phyloP scores from a whole-genome alignment of 2,113 vertebrate species.

The Neopipo cinnamomea region DNA sequence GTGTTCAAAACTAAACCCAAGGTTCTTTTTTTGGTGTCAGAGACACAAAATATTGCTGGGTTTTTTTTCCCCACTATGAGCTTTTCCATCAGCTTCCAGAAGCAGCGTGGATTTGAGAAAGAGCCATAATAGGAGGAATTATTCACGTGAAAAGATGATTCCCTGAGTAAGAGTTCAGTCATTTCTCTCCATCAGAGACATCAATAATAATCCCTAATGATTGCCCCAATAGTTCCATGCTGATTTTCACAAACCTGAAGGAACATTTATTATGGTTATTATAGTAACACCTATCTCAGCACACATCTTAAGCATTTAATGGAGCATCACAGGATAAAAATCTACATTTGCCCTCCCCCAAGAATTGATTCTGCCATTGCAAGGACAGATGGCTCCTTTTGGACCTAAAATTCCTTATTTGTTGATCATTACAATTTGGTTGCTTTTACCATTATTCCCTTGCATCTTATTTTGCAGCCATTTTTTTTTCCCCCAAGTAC shows the following conservation, averaged over 20 bases:
- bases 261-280: conserved; percentile 40
- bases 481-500: background rate
- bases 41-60: background rate
- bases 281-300: conserved; percentile 11
- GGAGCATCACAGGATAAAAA: conserved; percentile 25
- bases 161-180: background rate
- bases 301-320: conserved; percentile 36
- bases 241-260: background rate
- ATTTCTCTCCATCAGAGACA: background rate
- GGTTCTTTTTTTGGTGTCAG: background rate
- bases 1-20: background rate
- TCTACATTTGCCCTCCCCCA: conserved; percentile 11
- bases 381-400: background rate
- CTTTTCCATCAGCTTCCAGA: background rate
- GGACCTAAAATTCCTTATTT: background rate
- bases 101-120: background rate
- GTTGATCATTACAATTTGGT: background rate
- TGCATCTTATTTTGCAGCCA: background rate
- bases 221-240: background rate
- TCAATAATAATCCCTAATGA: background rate
- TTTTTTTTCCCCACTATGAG: background rate
- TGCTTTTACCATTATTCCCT: background rate
- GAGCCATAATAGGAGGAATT: background rate
- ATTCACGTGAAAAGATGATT: background rate
- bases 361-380: background rate